These are phyloP conservation scores for Mimachlamys varia DNA, from an alignment of 2,888 invertebrate genomes.

Conservation along the genomic window DNA sequence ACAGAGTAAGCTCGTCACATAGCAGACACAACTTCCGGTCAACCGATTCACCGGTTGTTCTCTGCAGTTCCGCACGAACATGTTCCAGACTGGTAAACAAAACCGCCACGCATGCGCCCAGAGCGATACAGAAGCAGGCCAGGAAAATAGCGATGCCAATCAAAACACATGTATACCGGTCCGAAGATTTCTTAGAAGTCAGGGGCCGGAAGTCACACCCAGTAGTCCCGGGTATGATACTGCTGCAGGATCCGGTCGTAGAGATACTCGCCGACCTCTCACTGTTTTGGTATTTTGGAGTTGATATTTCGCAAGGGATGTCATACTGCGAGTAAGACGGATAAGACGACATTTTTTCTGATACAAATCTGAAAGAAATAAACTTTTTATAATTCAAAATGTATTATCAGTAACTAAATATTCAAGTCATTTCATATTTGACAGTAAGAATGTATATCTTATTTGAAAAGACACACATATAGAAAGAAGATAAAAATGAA, in stretches of 20 bases:
- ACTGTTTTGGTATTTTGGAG: not conserved
- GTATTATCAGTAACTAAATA: no score
- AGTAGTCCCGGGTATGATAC: not conserved
- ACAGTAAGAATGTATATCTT: no score
- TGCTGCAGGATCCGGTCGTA: not conserved
- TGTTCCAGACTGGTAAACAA: not conserved
- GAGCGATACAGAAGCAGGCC: not conserved
- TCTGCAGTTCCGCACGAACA: not conserved
- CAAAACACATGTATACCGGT: not conserved
- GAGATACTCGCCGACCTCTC: not conserved
- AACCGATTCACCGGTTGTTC: not conserved
- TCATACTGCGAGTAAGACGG: not conserved
- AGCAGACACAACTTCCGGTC: constrained; percentile 55
- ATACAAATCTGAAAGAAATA: not conserved
- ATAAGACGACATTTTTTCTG: not conserved
- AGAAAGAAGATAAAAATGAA: no score
- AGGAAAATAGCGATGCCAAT: not conserved
- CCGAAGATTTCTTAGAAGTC: not conserved
- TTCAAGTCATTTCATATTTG: no score
- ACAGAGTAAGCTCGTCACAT: constrained; percentile 54
- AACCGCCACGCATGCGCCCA: not conserved
- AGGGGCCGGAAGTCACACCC: not conserved
- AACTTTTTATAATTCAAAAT: not conserved
- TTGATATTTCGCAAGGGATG: not conserved
- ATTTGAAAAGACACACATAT: no score